phyloP scores from a whole-genome alignment of 2,113 vertebrate genomes.

The Ophthalmolycus amberensis region DNA sequence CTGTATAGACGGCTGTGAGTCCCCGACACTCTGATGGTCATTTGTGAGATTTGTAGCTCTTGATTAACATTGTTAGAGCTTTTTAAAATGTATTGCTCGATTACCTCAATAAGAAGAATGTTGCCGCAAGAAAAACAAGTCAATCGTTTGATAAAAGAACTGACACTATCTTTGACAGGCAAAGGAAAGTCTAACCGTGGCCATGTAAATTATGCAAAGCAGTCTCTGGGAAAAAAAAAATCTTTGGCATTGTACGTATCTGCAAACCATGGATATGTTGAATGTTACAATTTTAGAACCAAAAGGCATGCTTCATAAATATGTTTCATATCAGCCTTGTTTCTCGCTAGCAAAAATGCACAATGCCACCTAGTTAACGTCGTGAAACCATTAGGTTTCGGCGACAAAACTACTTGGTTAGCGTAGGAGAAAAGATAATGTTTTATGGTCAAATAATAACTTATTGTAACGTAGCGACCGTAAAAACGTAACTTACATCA shows the following conservation, averaged over 20 bases:
- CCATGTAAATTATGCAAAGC: not conserved
- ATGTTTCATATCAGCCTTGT: not conserved
- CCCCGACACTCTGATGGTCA: not conserved
- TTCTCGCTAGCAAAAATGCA: not conserved
- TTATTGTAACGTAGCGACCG: no score
- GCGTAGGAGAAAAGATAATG: not conserved
- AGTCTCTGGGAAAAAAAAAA: not conserved
- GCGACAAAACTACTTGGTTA: not conserved
- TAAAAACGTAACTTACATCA: no score
- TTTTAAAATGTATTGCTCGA: not conserved
- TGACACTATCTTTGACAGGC: not conserved
- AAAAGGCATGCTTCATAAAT: no score
- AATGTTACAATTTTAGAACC: no score
- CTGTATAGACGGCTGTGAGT: constrained; percentile 29
- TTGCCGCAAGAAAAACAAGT: no score
- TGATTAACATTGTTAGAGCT: not conserved
- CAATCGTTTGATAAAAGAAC: not conserved
- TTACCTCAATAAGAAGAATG: not conserved
- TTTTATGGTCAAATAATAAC: not conserved
- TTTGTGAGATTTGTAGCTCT: not conserved
- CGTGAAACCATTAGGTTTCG: no score
- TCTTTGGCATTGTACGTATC: no score
- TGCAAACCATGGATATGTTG: not conserved
- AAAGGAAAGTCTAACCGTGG: no score
- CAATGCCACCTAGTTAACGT: not conserved